These are phyloP conservation scores for Drosophila watanabei DNA, from an alignment of 1,140 invertebrate species.

Conservation along the genomic window DNA sequence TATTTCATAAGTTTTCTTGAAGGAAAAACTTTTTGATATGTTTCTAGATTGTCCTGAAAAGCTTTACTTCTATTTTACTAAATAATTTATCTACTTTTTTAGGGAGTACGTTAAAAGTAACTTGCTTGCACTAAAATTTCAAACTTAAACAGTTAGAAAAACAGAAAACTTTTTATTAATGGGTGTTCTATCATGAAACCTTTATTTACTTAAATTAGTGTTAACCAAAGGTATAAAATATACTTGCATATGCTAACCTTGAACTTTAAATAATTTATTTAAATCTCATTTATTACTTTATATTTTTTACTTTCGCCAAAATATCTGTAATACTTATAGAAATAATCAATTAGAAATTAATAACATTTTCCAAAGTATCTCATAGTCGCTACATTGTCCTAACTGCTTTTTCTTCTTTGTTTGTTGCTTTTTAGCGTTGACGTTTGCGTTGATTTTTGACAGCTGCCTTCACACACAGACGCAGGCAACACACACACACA, in stretches of 20 bases:
- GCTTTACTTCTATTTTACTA: too few relatives aligned
- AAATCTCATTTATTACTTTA: too few relatives aligned
- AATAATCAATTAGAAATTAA: background rate
- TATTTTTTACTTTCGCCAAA: too few relatives aligned
- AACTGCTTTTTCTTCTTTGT: constrained; percentile 25
- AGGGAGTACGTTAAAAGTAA: background rate
- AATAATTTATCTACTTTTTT: background rate
- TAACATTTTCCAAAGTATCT: background rate
- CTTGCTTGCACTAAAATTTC: too few relatives aligned
- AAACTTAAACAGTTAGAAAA: too few relatives aligned
- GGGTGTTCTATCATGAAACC: too few relatives aligned
- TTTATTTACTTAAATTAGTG: too few relatives aligned
- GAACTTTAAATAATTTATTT: background rate
- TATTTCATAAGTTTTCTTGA: background rate
- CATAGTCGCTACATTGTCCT: background rate
- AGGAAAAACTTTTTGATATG: background rate
- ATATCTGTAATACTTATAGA: background rate
- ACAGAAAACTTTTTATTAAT: too few relatives aligned
- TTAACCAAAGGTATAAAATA: too few relatives aligned
- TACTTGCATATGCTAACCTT: background rate
- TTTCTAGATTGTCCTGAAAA: too few relatives aligned
- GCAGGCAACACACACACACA: constrained; percentile 16
- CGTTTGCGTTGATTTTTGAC: constrained; percentile 83
- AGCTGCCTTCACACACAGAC: constrained; percentile 75
- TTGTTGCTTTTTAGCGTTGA: constrained; percentile 77